Evolutionary conservation across 2,113 vertebrate genomes (phyloP).

Genomic region (Barbus barbus): DNA sequence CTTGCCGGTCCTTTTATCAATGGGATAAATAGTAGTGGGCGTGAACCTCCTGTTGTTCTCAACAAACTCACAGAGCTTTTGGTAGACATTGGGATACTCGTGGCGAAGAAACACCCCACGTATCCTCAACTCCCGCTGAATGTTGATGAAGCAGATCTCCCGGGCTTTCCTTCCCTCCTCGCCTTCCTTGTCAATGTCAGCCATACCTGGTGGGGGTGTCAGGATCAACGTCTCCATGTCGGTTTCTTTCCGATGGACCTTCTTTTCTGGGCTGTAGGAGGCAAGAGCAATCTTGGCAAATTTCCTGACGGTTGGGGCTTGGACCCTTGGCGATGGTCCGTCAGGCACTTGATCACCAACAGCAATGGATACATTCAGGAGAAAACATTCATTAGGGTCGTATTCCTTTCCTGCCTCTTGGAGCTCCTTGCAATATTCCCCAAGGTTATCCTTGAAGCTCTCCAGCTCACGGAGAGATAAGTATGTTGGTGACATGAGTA

Average conservation of each 20-base stretch:
- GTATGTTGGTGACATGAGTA: slow-evolving; percentile 94
- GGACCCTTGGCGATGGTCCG: slow-evolving; percentile 80
- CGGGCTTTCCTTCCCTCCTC: slow-evolving; percentile 92
- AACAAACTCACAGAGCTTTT: slow-evolving; percentile 96
- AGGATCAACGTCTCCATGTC: slow-evolving; percentile 98
- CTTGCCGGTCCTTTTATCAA: slow-evolving; percentile 94
- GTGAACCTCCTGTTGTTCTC: slow-evolving; percentile 94
- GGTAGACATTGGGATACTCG: slow-evolving; percentile 91
- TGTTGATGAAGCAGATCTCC: slow-evolving; percentile 96
- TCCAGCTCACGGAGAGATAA: slow-evolving; percentile 93
- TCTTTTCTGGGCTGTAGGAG: slow-evolving; percentile 88
- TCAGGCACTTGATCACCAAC: slow-evolving; percentile 87
- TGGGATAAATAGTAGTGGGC: slow-evolving; percentile 96
- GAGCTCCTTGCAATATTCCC: slow-evolving; percentile 90
- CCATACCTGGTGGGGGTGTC: slow-evolving; percentile 91
- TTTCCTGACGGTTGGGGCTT: slow-evolving; percentile 92
- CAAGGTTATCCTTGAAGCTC: slow-evolving; percentile 89
- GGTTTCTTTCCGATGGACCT: slow-evolving; percentile 83
- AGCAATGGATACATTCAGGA: slow-evolving; percentile 96
- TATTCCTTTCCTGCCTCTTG: slow-evolving; percentile 90
- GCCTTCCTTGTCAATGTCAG: slow-evolving; percentile 90
- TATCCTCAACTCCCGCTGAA: slow-evolving; percentile 92
- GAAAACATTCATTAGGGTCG: slow-evolving; percentile 96
- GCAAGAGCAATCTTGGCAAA: slow-evolving; percentile 97
- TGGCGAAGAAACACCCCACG: slow-evolving; percentile 96